Evolutionary conservation across 2,797 vertebrate genomes (phyloP), one percentile per base, ranked within the genome.

Genomic region (Hephaestus fuliginosus): DNA sequence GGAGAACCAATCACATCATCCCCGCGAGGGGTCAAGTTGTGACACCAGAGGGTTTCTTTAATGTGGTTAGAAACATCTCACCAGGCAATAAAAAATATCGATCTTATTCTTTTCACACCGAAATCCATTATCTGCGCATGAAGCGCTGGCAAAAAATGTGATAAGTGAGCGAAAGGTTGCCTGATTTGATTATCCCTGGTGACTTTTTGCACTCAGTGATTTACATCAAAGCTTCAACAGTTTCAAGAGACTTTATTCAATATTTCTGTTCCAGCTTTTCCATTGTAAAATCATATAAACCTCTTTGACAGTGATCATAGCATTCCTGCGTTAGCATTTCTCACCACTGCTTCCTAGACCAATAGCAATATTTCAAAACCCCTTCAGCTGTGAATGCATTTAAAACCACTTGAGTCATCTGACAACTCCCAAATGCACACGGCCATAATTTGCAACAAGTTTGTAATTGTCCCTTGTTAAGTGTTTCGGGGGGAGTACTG

Each of bases 381-480:
- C 36, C 48, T 67, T 80, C 28, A 57, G 70, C 87, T 86, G 88
- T 84, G 60, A 88, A 90, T 81, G 78, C 36, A 43, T 77, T 86
- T 72, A 77, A 90, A 91, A 86, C 78, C 86, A 82, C 85, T 85
- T 48, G 39, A 86, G 75, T 71, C 77, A 57, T 79, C 60, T 58
- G 78, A 89, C 85, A 74, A 86, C 70, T 91, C 86, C 90, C 83
- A 81, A 83, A 88, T 68, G 85, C 87, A 87, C 44, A 25, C 75
- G 39, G 79, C 85, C 85, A 62, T 90, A 71, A 93, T 93, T 93
- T 89, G 84, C 86, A 89, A 87, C 73, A 82, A 89, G 83, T 92
- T 91, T 89, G 86, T 75, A 93, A 91, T 91, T 89, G 88, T 91
- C 84, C 79, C 88, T 88, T 75, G 84, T 88, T 86, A 89, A 89